phyloP scores from a whole-genome alignment of 2,113 vertebrate species.

The Cygnus buccinator region DNA sequence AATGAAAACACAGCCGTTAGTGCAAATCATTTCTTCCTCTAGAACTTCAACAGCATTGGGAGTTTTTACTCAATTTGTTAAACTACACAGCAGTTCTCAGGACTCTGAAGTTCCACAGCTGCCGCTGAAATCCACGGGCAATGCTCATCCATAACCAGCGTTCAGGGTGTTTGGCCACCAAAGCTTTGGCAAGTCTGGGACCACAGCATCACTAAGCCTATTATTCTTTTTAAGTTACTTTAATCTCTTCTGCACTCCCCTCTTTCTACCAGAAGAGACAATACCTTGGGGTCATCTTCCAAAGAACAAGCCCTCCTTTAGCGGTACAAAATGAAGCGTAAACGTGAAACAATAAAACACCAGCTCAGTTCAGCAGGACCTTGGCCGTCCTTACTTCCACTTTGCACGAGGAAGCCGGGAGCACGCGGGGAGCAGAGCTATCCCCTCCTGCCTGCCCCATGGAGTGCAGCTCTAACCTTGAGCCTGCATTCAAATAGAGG shows the following conservation, averaged over 20 bases:
- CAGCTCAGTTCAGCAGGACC: not conserved
- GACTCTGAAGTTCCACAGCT: not conserved
- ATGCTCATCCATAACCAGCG: rapidly evolving
- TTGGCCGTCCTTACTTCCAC: not conserved
- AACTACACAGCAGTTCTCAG: not conserved
- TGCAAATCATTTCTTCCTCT: not conserved
- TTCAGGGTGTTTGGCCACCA: not conserved
- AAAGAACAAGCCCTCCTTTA: not conserved
- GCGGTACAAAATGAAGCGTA: not conserved
- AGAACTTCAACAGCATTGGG: not conserved
- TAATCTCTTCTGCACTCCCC: not conserved
- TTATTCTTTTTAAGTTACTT: not conserved
- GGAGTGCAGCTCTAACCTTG: conserved; percentile 34
- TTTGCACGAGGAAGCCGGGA: not conserved
- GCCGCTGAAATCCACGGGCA: not conserved
- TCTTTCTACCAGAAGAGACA: not conserved
- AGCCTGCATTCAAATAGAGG: conserved; percentile 19
- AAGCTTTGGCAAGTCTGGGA: not conserved
- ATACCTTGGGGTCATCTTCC: not conserved
- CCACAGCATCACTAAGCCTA: not conserved
- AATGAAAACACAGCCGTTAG: not conserved
- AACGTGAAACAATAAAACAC: not conserved
- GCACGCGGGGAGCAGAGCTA: not conserved
- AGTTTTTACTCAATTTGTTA: not conserved
- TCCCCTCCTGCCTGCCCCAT: conserved; percentile 19